Conservation (phyloP, 2,113 vertebrate species). For the Nesogale talazaci region DNA sequence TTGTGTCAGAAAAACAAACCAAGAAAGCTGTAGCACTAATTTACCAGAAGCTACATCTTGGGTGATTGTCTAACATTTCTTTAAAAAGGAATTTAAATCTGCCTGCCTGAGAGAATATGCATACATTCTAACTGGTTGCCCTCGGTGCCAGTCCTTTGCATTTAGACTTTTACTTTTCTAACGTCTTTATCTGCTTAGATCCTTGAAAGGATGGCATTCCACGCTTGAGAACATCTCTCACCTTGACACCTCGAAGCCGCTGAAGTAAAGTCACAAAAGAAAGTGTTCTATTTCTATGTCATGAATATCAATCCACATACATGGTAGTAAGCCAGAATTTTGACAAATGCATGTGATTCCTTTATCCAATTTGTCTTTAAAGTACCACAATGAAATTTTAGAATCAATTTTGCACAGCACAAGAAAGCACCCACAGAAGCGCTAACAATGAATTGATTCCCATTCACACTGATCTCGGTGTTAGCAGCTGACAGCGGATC, state of each 20-base stretch:
- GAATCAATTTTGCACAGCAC: background rate
- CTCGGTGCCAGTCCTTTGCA: too few relatives aligned
- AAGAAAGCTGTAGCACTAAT: background rate
- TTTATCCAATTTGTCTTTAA: conserved; percentile 10
- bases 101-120: background rate
- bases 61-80: background rate
- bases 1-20: background rate
- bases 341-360: background rate
- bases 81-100: background rate
- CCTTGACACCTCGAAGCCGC: background rate
- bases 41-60: background rate
- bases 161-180: too few relatives aligned
- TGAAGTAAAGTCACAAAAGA: background rate
- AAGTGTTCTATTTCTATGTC: background rate
- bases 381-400: background rate
- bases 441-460: too few relatives aligned
- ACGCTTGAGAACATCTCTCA: too few relatives aligned
- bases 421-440: too few relatives aligned
- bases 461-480: too few relatives aligned
- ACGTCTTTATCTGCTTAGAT: too few relatives aligned
- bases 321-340: background rate
- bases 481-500: too few relatives aligned
- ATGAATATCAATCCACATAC: background rate
- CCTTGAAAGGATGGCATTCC: too few relatives aligned
- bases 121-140: too few relatives aligned